Evolutionary conservation across 2,113 vertebrate species (phyloP), one percentile per base, ranked within the genome.

Genomic region (Nothoprocta pentlandii): DNA sequence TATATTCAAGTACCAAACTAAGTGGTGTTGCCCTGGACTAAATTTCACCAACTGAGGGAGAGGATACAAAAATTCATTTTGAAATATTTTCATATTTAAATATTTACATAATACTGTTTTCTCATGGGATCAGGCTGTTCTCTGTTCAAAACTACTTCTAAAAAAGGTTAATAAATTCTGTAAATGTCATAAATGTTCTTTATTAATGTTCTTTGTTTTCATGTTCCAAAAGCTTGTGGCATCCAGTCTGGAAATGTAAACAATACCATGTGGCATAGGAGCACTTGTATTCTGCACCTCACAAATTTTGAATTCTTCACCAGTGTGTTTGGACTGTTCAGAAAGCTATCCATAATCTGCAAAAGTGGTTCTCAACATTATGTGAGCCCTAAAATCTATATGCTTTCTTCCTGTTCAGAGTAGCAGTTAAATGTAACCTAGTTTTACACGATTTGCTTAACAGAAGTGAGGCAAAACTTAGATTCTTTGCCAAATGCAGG

Each of bases 161-260:
- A 88, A 95, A 93, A 86, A 88, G 51, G 77, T 80, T 80, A 82
- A 80, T 80, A 87, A 62, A 91, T 85, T 76, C 23, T 54, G 36
- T 36, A 92, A 80, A 74, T 83, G 25, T 85, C 47, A 36, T 70
- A 70, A 82, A 87, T 28, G 2, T 41, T 68, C 36, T 68, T 85
- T 30, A 5, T 32, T 93, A 44, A 83, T 73, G 25, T 39, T 87
- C 81, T 89, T 86, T 70, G 59, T 77, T 91, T 87, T 91, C 36
- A 5, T 87, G 54, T 91, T 92, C 92, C 85, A 94, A 64, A 94
- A 91, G 8, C 19, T 63, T 74, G 59, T 0, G 2, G 15, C 51
- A 74, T 85, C 41, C 75, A 77, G 44, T 89, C 59, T 66, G 26
- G 54, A 87, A 81, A 66, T 61, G 81, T 46, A 62, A 93, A 87